phyloP scores from a whole-genome alignment of 2,888 invertebrate species.

The Reticulitermes lucifugus region DNA sequence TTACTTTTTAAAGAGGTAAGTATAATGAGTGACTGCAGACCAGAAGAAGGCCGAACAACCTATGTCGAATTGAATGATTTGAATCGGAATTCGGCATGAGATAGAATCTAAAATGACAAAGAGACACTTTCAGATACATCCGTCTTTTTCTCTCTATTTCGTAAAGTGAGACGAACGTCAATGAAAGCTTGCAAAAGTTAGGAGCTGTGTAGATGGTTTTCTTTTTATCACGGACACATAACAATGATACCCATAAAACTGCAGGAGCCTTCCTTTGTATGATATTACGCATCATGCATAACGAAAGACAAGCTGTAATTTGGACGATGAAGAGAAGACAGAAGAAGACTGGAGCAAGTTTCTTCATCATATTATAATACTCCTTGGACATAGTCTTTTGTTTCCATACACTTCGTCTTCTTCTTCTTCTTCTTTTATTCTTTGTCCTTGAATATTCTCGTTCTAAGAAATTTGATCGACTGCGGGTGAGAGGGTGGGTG shows the following conservation, averaged over 20 bases:
- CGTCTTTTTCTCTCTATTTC: background rate
- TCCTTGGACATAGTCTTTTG: slow-evolving; percentile 62
- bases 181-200: slow-evolving; percentile 32
- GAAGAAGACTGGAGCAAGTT: slow-evolving; percentile 49
- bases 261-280: slow-evolving; percentile 38
- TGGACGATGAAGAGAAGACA: slow-evolving; percentile 54
- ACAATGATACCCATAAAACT: slow-evolving; percentile 46
- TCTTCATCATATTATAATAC: slow-evolving; percentile 26
- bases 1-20: too few relatives aligned
- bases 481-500: slow-evolving; percentile 42
- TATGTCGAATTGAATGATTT: background rate
- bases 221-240: slow-evolving; percentile 31
- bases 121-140: slow-evolving; percentile 4
- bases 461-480: slow-evolving; percentile 52
- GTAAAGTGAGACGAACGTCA: background rate
- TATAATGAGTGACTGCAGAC: too few relatives aligned
- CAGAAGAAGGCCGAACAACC: background rate
- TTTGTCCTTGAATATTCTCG: slow-evolving; percentile 50
- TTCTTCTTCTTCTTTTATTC: slow-evolving; percentile 30
- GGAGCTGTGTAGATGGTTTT: background rate
- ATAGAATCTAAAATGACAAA: background rate
- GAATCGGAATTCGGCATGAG: slow-evolving; percentile 9
- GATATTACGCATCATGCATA: slow-evolving; percentile 46
- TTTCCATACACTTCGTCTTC: slow-evolving; percentile 56
- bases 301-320: slow-evolving; percentile 49